Evolutionary conservation across 2,888 invertebrate species (phyloP).

Genomic region (Idaea straminata): DNA sequence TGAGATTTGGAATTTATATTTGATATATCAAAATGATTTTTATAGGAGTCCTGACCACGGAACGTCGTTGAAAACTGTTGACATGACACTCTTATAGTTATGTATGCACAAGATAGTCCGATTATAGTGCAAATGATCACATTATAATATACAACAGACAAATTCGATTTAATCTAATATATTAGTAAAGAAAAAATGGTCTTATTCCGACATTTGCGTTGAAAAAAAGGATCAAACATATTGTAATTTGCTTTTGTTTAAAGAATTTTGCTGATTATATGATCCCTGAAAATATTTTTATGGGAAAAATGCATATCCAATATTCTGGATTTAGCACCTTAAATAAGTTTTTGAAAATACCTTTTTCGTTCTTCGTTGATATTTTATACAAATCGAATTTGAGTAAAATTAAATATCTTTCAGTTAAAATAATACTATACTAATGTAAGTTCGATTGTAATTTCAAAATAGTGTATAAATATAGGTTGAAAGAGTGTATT

Average conservation of each 20-base stretch:
- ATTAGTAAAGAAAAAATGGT: background rate
- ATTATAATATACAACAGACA: background rate
- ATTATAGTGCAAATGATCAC: background rate
- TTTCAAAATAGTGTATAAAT: too few species aligned
- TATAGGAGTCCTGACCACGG: constrained; percentile 65
- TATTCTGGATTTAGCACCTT: too few species aligned
- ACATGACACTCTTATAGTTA: constrained; percentile 61
- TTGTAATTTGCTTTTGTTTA: too few species aligned
- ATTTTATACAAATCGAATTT: too few species aligned
- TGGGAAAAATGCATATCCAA: too few species aligned
- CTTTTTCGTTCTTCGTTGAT: too few species aligned
- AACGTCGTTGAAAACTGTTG: constrained; percentile 55
- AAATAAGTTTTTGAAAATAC: too few species aligned
- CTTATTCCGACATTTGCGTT: background rate
- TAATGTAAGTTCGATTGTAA: constrained; percentile 24
- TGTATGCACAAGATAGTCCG: background rate
- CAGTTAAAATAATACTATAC: constrained; percentile 21
- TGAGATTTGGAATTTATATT: background rate
- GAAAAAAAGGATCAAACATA: background rate
- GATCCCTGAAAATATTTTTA: too few species aligned
- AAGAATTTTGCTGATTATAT: too few species aligned
- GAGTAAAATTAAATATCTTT: constrained; percentile 26
- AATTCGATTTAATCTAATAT: background rate
- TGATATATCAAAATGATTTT: constrained; percentile 22
- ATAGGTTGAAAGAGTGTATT: background rate